Conservation (phyloP, 1,140 invertebrate species). For the Zeugodacus cucurbitae region DNA sequence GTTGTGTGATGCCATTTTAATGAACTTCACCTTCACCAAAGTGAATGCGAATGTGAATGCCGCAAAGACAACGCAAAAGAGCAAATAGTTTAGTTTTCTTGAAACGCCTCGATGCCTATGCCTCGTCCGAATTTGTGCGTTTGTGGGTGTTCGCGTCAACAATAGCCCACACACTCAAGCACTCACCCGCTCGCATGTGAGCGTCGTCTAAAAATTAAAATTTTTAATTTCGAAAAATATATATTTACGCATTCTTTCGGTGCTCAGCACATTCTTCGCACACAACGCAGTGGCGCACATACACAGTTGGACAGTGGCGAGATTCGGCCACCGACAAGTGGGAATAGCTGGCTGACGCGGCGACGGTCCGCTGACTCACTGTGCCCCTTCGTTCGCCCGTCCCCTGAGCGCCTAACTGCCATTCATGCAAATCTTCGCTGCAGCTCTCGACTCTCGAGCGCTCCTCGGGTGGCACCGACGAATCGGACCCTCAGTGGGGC, state of each 20-base stretch:
- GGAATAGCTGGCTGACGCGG: background rate
- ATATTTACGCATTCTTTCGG: background rate
- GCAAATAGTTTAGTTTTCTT: background rate
- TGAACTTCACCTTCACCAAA: conserved; percentile 25
- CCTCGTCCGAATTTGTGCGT: background rate
- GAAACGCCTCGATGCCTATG: background rate
- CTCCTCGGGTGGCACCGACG: background rate
- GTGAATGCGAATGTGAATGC: background rate
- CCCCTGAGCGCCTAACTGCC: background rate
- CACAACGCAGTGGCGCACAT: background rate
- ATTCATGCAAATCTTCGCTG: background rate
- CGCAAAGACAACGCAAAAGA: background rate
- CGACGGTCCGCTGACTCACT: conserved; percentile 9
- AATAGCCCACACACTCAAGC: background rate
- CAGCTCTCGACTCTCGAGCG: background rate
- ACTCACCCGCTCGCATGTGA: background rate
- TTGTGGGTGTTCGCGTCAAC: background rate
- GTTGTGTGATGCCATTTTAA: background rate
- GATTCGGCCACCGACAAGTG: too few species aligned
- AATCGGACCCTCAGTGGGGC: background rate
- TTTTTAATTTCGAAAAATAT: background rate
- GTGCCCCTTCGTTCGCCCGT: background rate
- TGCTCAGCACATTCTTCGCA: background rate
- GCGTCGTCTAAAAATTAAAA: background rate
- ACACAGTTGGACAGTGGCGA: background rate